Percentiles rank a stretch among this genome's conserved stretches.
Conservation (phyloP, 2,113 vertebrate species). For the Heterotilapia buettikoferi region DNA sequence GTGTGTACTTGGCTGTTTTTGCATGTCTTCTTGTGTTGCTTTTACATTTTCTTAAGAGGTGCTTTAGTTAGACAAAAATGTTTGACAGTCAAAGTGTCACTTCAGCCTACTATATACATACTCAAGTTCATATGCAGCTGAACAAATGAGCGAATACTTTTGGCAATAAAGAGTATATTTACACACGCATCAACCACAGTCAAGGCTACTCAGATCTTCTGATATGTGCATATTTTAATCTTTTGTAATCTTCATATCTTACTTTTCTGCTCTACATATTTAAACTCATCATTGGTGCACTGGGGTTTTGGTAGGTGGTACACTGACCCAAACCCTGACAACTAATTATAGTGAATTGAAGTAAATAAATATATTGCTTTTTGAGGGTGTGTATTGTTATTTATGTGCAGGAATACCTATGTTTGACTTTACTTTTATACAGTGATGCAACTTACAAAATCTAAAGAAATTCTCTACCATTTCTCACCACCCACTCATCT, state of each 20-base stretch:
- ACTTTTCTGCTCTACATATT: background rate
- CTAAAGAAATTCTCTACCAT: background rate
- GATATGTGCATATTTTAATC: background rate
- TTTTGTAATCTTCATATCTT: background rate
- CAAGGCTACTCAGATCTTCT: background rate
- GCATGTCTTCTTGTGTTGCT: background rate
- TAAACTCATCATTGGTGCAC: background rate
- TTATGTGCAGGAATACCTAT: background rate
- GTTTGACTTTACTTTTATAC: background rate
- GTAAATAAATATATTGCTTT: background rate
- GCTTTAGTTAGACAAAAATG: background rate
- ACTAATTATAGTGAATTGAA: background rate
- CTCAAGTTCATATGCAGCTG: background rate
- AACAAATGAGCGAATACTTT: background rate
- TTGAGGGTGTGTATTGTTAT: background rate
- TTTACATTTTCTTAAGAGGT: background rate
- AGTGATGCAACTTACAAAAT: background rate
- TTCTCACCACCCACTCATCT: background rate
- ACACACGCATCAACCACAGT: background rate
- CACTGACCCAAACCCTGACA: background rate
- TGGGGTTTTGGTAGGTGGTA: background rate
- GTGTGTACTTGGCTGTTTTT: background rate
- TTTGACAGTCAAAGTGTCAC: background rate
- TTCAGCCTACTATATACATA: background rate
- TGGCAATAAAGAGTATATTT: background rate